Percentiles rank a stretch among this genome's conserved stretches.
Evolutionary conservation across 2,113 vertebrate genomes (phyloP).

Genomic region (Cyanistes caeruleus): DNA sequence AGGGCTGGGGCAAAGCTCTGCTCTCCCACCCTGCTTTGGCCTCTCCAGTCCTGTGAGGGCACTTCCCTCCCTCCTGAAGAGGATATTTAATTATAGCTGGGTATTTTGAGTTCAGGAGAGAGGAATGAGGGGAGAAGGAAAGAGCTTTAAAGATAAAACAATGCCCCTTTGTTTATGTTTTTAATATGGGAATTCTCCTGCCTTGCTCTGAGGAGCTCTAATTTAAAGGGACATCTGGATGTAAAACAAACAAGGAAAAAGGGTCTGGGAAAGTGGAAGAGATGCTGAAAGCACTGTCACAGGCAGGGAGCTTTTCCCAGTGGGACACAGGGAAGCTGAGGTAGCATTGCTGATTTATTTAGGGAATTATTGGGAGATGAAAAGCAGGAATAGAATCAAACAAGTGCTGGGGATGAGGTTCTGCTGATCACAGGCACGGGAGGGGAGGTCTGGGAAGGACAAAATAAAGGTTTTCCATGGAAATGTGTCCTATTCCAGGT

Average conservation of each 20-base stretch:
- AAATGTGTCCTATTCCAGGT: not conserved
- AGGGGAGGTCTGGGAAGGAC: not conserved
- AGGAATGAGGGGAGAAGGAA: constrained; percentile 55
- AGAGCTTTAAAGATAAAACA: constrained; percentile 48
- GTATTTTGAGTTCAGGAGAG: constrained; percentile 66
- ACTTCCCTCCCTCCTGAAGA: constrained; percentile 59
- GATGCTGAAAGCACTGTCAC: not conserved
- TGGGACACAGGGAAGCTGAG: not conserved
- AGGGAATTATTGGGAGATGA: not conserved
- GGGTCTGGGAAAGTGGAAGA: not conserved
- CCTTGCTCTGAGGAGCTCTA: not conserved
- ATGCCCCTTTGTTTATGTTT: constrained; percentile 46
- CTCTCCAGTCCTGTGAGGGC: constrained; percentile 47
- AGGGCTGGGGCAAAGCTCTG: not conserved
- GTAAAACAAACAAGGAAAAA: not conserved
- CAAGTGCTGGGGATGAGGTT: not conserved
- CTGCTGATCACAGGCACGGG: not conserved
- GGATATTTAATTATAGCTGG: constrained; percentile 73
- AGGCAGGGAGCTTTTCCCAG: not conserved
- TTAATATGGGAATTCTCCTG: constrained; percentile 60
- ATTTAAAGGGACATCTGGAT: constrained; percentile 17
- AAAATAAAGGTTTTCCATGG: not conserved
- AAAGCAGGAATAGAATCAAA: not conserved
- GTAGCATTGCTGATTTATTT: not conserved
- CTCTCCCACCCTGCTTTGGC: constrained; percentile 57